Conservation (phyloP, 2,113 vertebrate genomes). For the Pardalotus punctatus region DNA sequence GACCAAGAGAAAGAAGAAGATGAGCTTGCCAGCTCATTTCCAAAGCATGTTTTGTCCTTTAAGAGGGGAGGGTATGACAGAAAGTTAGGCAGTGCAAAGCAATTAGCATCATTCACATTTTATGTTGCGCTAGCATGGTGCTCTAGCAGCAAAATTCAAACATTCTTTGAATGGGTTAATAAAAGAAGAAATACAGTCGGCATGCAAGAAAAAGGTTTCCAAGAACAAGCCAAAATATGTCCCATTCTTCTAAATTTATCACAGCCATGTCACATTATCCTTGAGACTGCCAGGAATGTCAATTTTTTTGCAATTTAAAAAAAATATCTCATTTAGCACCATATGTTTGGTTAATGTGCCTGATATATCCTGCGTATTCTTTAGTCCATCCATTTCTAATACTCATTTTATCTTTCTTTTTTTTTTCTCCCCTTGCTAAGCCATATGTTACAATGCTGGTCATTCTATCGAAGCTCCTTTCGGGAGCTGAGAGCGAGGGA, state of each 20-base stretch:
- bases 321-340: slow-evolving; percentile 63
- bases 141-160: slow-evolving; percentile 70
- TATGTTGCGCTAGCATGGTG: slow-evolving; percentile 66
- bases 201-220: slow-evolving; percentile 71
- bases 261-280: slow-evolving; percentile 68
- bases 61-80: slow-evolving; percentile 63
- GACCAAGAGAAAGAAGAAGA: slow-evolving; percentile 45
- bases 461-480: not conserved
- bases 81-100: slow-evolving; percentile 74
- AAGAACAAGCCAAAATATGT: slow-evolving; percentile 69
- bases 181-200: slow-evolving; percentile 68
- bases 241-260: slow-evolving; percentile 74
- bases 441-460: slow-evolving; percentile 62
- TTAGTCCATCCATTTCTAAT: slow-evolving; percentile 64
- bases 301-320: slow-evolving; percentile 74
- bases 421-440: slow-evolving; percentile 33
- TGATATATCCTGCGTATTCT: slow-evolving; percentile 75
- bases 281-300: slow-evolving; percentile 69
- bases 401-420: slow-evolving; percentile 44
- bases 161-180: slow-evolving; percentile 76
- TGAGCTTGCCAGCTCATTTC: slow-evolving; percentile 64
- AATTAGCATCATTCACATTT: slow-evolving; percentile 73
- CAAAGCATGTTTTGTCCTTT: slow-evolving; percentile 68
- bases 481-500: not conserved
- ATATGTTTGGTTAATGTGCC: slow-evolving; percentile 70